Evolutionary conservation across 2,888 invertebrate species (phyloP).

Genomic region (Coecobrya sp.): DNA sequence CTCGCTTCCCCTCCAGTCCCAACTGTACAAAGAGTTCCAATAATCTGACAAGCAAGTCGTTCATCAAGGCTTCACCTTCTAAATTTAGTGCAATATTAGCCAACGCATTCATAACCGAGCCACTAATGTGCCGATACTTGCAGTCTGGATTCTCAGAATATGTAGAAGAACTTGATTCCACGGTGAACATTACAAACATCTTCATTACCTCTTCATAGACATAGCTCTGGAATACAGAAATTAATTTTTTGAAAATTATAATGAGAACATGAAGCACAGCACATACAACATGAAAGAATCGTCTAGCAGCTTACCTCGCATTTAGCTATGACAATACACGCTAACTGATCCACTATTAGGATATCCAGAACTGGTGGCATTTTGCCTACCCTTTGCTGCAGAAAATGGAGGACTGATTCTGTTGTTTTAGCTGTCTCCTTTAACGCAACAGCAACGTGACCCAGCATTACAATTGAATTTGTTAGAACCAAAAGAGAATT

Average conservation of each 20-base stretch:
- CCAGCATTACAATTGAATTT: constrained; percentile 99
- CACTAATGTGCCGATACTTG: constrained; percentile 93
- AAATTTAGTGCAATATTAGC: constrained; percentile 98
- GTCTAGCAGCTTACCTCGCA: constrained; percentile 91
- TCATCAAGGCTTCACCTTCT: constrained; percentile 94
- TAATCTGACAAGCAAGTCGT: constrained; percentile 95
- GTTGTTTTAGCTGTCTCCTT: constrained; percentile 98
- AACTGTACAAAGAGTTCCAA: constrained; percentile 99
- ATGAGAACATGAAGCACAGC: too few species aligned
- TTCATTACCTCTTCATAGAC: constrained; percentile 98
- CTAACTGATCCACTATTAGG: constrained; percentile 98
- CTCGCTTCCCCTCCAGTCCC: constrained; percentile 98
- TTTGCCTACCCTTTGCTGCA: constrained; percentile 97
- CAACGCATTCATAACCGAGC: constrained; percentile 98
- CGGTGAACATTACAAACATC: constrained; percentile 98
- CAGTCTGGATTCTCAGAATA: constrained; percentile 89
- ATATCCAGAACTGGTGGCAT: constrained; percentile 97
- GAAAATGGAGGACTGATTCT: constrained; percentile 98
- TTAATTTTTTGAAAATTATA: too few species aligned
- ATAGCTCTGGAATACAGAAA: constrained; percentile 88
- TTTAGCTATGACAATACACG: constrained; percentile 98
- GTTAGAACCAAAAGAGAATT: constrained; percentile 93
- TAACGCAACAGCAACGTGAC: constrained; percentile 98
- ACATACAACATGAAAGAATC: neutral
- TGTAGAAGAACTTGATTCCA: constrained; percentile 95